phyloP scores from a whole-genome alignment of 2,797 vertebrate species.

The Acropternis orthonyx region DNA sequence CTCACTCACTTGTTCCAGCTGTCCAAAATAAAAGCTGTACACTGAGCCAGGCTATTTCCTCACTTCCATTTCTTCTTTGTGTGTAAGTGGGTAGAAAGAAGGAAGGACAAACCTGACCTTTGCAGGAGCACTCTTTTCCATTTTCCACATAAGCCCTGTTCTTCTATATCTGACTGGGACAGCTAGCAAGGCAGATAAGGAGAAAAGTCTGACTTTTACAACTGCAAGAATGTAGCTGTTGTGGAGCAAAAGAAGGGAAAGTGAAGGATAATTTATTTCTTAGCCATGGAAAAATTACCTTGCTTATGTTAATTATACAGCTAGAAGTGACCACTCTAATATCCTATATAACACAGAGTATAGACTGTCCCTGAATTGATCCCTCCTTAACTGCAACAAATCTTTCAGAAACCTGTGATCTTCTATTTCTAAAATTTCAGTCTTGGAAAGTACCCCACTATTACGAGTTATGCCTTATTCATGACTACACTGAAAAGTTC shows the following conservation, averaged over 20 bases:
- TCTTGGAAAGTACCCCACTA: conserved; percentile 5
- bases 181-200: background rate
- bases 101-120: background rate
- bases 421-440: background rate
- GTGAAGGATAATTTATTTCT: background rate
- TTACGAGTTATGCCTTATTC: conserved; percentile 34
- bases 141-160: background rate
- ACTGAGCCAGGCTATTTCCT: background rate
- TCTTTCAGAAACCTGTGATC: background rate
- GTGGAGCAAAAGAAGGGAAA: background rate
- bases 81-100: background rate
- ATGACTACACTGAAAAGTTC: conserved; percentile 40
- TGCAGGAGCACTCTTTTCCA: background rate
- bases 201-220: background rate
- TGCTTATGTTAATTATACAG: background rate
- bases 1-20: background rate
- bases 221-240: background rate
- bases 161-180: background rate
- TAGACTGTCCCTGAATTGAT: background rate
- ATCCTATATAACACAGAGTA: background rate
- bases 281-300: background rate
- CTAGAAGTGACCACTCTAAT: background rate
- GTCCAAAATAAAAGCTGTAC: background rate
- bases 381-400: background rate
- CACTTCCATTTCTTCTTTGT: background rate